phyloP scores from a whole-genome alignment of 2,888 invertebrate species.

The Entomobrya multifasciata region DNA sequence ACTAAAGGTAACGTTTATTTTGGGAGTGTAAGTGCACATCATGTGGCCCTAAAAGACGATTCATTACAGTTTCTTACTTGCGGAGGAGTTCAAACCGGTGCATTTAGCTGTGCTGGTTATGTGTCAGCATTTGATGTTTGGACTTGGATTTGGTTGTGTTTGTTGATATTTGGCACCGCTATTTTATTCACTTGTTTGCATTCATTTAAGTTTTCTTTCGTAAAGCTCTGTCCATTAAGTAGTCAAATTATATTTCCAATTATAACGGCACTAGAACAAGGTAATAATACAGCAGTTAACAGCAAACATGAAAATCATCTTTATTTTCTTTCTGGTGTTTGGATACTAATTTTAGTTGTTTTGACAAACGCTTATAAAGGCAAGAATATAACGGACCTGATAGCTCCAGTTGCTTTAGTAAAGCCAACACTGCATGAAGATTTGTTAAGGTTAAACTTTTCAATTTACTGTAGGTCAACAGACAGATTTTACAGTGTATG shows the following conservation, averaged over 20 bases:
- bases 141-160: conserved; percentile 7
- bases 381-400: conserved; percentile 30
- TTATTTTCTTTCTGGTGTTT: background rate
- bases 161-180: background rate
- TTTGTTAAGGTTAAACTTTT: background rate
- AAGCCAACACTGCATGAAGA: background rate
- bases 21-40: background rate
- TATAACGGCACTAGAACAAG: background rate
- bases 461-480: too few relatives aligned
- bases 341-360: background rate
- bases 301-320: background rate
- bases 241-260: background rate
- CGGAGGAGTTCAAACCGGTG: background rate
- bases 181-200: background rate
- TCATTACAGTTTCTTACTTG: conserved; percentile 35
- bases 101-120: background rate
- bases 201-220: too few relatives aligned
- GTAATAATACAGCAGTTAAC: background rate
- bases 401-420: background rate
- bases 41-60: background rate
- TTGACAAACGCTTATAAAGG: conserved; percentile 34
- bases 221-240: too few relatives aligned
- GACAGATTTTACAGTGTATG: too few relatives aligned
- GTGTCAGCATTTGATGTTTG: conserved; percentile 29
- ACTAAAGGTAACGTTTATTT: background rate